Conservation (phyloP, 2,888 invertebrate genomes). For the Bellardia bayeri region DNA sequence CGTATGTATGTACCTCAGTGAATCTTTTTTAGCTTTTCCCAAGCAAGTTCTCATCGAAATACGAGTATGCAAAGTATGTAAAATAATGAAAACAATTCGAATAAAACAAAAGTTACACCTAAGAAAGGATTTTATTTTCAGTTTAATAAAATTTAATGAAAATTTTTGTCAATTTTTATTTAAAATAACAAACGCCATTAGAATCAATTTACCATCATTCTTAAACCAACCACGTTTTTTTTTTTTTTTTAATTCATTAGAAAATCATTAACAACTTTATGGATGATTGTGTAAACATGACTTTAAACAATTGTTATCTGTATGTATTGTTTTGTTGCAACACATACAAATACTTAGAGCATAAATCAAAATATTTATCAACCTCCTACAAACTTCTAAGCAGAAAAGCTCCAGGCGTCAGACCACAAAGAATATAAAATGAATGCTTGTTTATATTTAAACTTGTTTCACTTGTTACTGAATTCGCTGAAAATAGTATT, state of each 20-base stretch:
- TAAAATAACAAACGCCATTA: too few species aligned
- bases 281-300: constrained; percentile 50
- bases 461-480: not conserved
- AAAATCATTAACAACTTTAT: constrained; percentile 56
- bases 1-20: too few species aligned
- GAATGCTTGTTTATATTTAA: not conserved
- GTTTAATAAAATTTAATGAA: too few species aligned
- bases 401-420: not conserved
- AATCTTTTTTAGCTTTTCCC: too few species aligned
- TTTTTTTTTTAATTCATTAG: too few species aligned
- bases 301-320: constrained; percentile 28
- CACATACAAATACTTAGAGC: not conserved
- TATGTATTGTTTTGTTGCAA: not conserved
- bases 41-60: too few species aligned
- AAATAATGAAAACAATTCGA: too few species aligned
- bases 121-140: too few species aligned
- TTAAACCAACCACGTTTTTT: not conserved
- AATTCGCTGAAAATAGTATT: not conserved
- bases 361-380: constrained; percentile 38
- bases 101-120: too few species aligned
- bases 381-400: not conserved
- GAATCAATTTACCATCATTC: not conserved
- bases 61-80: too few species aligned
- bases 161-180: too few species aligned
- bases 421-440: not conserved